Conservation (phyloP, 2,797 vertebrate genomes). For the Megaceryle alcyon region DNA sequence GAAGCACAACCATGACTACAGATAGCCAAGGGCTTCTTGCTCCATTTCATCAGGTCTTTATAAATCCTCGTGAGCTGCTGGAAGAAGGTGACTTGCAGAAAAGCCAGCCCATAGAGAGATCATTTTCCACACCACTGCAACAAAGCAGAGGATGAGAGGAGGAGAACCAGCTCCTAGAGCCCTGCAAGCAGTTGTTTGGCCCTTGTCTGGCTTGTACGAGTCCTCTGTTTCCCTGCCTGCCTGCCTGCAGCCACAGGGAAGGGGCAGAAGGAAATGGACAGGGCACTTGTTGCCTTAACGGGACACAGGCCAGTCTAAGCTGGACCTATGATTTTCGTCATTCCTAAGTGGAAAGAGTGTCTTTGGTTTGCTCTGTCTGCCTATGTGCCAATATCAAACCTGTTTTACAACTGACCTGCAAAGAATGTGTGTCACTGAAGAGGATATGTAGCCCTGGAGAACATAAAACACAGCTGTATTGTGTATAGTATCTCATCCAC, state of each 20-base stretch:
- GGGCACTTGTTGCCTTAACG: neutral
- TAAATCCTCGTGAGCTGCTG: neutral
- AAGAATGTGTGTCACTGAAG: constrained; percentile 78
- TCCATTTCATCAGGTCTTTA: neutral
- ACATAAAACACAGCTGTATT: constrained; percentile 63
- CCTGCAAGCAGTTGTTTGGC: neutral
- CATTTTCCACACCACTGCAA: accelerated
- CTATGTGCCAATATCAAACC: constrained; percentile 72
- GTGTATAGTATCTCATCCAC: constrained; percentile 55
- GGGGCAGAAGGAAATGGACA: neutral
- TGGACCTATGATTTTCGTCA: neutral
- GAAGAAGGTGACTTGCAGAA: neutral
- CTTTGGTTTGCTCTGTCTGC: constrained; percentile 15
- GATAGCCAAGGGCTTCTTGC: neutral
- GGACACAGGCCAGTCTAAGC: neutral
- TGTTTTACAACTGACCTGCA: constrained; percentile 79
- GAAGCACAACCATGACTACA: neutral
- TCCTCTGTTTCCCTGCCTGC: neutral
- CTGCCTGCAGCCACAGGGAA: neutral
- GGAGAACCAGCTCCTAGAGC: neutral
- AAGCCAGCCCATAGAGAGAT: accelerated
- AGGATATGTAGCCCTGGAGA: constrained; percentile 67
- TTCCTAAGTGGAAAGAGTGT: neutral
- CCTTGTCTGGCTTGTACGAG: accelerated
- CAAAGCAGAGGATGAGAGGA: neutral